phyloP scores from a whole-genome alignment of 2,113 vertebrate species.

The Laticauda laticaudata region DNA sequence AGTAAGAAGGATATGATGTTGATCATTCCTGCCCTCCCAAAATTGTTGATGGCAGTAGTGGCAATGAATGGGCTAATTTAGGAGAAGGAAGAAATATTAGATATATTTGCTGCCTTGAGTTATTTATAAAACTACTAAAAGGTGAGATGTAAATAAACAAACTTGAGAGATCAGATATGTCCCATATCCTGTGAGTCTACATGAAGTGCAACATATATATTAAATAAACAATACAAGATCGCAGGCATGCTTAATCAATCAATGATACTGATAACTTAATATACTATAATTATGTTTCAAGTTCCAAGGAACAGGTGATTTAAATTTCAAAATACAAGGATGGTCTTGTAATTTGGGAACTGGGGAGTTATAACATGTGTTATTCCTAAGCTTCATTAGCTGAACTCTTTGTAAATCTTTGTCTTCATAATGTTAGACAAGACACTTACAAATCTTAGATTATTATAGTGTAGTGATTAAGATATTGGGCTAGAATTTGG shows the following conservation, averaged over 20 bases:
- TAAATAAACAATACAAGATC: background rate
- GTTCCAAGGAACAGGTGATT: background rate
- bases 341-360: background rate
- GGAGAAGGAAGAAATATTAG: background rate
- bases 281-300: background rate
- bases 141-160: background rate
- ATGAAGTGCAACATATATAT: background rate
- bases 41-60: background rate
- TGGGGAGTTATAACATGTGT: too few relatives aligned
- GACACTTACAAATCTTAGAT: background rate
- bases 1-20: background rate
- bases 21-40: background rate
- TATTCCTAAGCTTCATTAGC: too few relatives aligned
- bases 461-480: background rate
- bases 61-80: background rate
- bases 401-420: too few relatives aligned
- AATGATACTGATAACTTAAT: background rate
- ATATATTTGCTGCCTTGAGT: background rate
- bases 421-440: background rate
- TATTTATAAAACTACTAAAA: background rate
- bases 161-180: background rate
- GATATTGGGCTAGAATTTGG: background rate
- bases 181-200: background rate
- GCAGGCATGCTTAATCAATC: background rate
- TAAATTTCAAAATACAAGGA: background rate